phyloP scores from a whole-genome alignment of 2,888 invertebrate species.

The Ceriagrion tenellum region DNA sequence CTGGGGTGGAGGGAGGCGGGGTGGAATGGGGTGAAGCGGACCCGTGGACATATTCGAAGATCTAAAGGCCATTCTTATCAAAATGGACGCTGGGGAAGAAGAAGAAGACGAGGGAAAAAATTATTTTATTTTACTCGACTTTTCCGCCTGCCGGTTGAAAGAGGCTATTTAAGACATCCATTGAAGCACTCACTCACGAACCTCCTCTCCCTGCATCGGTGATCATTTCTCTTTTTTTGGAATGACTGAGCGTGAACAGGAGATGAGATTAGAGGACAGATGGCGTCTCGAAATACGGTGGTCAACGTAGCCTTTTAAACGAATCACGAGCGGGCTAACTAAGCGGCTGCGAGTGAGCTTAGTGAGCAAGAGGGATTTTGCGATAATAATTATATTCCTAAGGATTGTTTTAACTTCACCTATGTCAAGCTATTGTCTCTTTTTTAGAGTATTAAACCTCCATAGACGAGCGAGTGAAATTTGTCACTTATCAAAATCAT shows the following conservation, averaged over 20 bases:
- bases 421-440: too few species aligned
- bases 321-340: too few species aligned
- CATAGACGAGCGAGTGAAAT: too few species aligned
- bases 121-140: background rate
- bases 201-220: background rate
- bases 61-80: background rate
- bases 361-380: too few species aligned
- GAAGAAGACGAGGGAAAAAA: background rate
- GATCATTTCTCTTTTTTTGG: background rate
- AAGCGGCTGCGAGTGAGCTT: too few species aligned
- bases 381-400: too few species aligned
- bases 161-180: background rate
- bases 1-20: background rate
- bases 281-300: background rate
- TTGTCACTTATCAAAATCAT: too few species aligned
- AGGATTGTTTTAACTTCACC: too few species aligned
- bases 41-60: constrained; percentile 32
- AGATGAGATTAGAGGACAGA: background rate
- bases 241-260: background rate
- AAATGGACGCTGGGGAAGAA: background rate
- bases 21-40: background rate
- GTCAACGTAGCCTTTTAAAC: background rate
- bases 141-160: background rate
- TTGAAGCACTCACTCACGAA: background rate
- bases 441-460: background rate